phyloP scores from a whole-genome alignment of 2,113 vertebrate genomes.

The Alouatta palliata region DNA sequence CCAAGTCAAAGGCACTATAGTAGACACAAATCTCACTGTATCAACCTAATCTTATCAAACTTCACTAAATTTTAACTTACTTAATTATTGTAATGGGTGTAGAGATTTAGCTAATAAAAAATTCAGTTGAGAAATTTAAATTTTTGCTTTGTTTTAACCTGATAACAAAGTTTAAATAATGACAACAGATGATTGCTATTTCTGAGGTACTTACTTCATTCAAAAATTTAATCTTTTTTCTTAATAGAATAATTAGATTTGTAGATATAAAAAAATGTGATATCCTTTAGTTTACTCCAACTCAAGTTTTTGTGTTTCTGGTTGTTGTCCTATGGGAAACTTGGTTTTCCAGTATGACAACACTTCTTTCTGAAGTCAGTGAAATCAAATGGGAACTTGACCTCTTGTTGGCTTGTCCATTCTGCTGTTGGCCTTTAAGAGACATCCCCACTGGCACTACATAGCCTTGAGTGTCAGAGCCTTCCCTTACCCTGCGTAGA shows the following conservation, averaged over 20 bases:
- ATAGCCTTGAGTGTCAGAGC: too few species aligned
- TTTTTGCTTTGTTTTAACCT: slow-evolving; percentile 3
- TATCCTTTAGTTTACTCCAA: not conserved
- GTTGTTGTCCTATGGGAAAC: not conserved
- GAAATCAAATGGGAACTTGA: not conserved
- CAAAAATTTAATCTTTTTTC: not conserved
- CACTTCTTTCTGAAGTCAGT: not conserved
- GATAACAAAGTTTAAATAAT: not conserved
- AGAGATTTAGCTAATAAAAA: not conserved
- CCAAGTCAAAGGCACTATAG: not conserved
- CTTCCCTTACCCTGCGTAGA: not conserved
- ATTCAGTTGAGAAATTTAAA: not conserved
- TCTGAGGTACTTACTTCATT: not conserved
- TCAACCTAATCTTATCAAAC: not conserved
- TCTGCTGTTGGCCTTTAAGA: not conserved
- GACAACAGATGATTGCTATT: not conserved
- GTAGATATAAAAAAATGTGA: not conserved
- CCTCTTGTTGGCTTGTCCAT: not conserved
- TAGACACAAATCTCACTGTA: not conserved
- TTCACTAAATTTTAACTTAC: not conserved
- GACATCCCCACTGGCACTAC: not conserved
- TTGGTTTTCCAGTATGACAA: not conserved
- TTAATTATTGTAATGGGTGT: not conserved
- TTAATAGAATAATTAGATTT: not conserved
- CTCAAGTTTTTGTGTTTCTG: not conserved